Evolutionary conservation across 2,797 vertebrate genomes (phyloP).

Genomic region (Cichlasoma orientale): DNA sequence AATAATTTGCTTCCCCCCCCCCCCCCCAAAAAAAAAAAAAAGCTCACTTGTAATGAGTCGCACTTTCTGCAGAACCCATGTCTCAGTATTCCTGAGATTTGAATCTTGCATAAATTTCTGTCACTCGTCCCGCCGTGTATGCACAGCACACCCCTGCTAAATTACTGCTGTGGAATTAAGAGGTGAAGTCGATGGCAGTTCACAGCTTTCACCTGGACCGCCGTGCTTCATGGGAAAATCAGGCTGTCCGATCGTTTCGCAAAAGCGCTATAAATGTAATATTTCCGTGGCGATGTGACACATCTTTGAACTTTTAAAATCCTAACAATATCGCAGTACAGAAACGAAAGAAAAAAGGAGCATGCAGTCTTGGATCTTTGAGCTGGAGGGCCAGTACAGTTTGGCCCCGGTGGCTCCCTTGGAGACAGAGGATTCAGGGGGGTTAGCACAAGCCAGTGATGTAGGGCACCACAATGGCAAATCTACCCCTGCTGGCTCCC

Average conservation of each 20-base stretch:
- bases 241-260: constrained; percentile 1
- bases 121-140: constrained; percentile 12
- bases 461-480: constrained; percentile 61
- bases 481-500: constrained; percentile 48
- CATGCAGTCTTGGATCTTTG: constrained; percentile 23
- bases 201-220: constrained; percentile 21
- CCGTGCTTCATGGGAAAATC: constrained; percentile 28
- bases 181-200: constrained; percentile 46
- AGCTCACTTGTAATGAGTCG: constrained; percentile 4
- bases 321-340: not conserved
- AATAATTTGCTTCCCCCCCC: not conserved
- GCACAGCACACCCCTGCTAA: constrained; percentile 13
- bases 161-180: constrained; percentile 40
- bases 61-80: constrained; percentile 16
- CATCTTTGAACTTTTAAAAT: constrained; percentile 16
- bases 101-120: constrained; percentile 20
- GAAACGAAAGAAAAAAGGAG: accelerated
- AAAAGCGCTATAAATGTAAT: constrained; percentile 26
- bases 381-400: constrained; percentile 16
- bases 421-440: constrained; percentile 23
- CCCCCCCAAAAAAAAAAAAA: not conserved
- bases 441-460: constrained; percentile 42
- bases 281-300: constrained; percentile 5
- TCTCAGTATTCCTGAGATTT: constrained; percentile 42
- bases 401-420: constrained; percentile 17